These are phyloP conservation scores for Carassius auratus DNA, from an alignment of 2,113 vertebrate species.

Conservation along the genomic window DNA sequence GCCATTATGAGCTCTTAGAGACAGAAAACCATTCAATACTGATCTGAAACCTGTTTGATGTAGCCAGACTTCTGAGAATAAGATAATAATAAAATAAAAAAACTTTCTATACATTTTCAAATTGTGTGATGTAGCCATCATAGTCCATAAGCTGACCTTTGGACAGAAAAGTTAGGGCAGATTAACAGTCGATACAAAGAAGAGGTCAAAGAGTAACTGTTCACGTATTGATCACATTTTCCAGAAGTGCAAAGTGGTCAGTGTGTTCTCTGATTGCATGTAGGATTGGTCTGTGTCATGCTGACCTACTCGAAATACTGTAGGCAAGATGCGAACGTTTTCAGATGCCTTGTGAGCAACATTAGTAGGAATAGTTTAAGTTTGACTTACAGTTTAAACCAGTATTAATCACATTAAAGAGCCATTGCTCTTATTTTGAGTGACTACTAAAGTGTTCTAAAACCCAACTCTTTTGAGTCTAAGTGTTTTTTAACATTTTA, in stretches of 20 bases:
- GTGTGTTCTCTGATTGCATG: not conserved
- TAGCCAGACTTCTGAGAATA: not conserved
- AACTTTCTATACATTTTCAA: not conserved
- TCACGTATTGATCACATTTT: slow-evolving; percentile 9
- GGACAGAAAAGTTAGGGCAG: slow-evolving; percentile 24
- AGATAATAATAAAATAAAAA: not conserved
- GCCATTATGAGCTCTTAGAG: not conserved
- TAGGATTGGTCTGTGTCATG: not conserved
- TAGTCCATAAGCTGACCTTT: slow-evolving; percentile 20
- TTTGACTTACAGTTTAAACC: no score
- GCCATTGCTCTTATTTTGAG: not conserved
- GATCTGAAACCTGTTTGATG: not conserved
- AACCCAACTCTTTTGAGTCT: not conserved
- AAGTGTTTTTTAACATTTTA: not conserved
- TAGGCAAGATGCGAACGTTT: not conserved
- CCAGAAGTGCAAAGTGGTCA: not conserved
- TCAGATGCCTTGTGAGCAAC: not conserved
- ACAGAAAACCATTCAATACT: not conserved
- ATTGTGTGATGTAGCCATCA: not conserved
- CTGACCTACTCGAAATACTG: not conserved
- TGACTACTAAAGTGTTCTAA: not conserved
- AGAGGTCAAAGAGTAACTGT: slow-evolving; percentile 43
- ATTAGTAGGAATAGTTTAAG: not conserved
- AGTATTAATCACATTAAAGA: not conserved
- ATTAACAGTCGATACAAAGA: slow-evolving; percentile 28